These are phyloP conservation scores for Mesorhabditis sp. DNA, from an alignment of 2,888 invertebrate species.

Conservation along the genomic window DNA sequence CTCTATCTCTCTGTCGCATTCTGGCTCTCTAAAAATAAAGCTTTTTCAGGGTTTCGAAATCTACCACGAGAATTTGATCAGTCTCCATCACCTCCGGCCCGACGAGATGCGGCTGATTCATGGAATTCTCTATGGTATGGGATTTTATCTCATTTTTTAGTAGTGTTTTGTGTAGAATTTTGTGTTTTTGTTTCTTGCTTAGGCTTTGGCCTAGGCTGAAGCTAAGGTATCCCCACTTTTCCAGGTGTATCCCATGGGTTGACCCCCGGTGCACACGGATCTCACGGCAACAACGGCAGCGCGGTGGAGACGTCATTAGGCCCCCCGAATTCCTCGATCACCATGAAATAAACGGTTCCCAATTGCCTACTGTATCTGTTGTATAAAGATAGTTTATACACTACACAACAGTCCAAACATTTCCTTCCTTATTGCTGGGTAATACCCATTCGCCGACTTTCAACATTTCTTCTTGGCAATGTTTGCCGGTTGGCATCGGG, in stretches of 20 bases:
- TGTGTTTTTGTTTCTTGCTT: no score
- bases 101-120: conserved; percentile 38
- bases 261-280: neutral
- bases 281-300: neutral
- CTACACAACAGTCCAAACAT: neutral
- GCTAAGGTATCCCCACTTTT: no score
- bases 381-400: neutral
- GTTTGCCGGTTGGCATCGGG: neutral
- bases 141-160: neutral
- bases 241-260: no score
- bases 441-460: neutral
- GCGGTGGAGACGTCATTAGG: neutral
- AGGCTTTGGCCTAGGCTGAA: no score
- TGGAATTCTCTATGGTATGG: conserved; percentile 33
- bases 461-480: neutral
- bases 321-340: neutral
- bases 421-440: neutral
- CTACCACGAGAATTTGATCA: conserved; percentile 36
- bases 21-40: no score
- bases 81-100: conserved; percentile 36
- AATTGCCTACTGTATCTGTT: neutral
- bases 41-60: conserved; percentile 27
- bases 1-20: no score
- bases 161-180: neutral
- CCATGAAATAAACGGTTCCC: neutral